Conservation (phyloP, 2,797 vertebrate species). For the Oreortyx pictus region DNA sequence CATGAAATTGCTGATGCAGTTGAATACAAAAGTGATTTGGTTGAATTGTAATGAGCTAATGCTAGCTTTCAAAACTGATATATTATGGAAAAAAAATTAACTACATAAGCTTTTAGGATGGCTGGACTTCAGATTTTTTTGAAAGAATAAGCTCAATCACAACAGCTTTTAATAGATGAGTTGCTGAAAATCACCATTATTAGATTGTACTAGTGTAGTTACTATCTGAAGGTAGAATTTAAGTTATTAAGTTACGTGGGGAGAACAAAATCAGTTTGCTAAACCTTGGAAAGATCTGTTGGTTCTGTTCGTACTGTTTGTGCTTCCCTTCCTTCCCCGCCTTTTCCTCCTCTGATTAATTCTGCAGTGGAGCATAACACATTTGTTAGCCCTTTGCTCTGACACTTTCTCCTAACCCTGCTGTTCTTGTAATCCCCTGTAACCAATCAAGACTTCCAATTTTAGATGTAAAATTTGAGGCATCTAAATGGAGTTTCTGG, state of each 20-base stretch:
- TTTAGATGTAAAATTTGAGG: not conserved
- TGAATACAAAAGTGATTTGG: not conserved
- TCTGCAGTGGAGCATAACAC: not conserved
- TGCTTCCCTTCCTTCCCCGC: not conserved
- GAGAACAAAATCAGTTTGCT: not conserved
- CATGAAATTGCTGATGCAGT: not conserved
- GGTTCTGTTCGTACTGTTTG: no score
- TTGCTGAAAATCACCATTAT: not conserved
- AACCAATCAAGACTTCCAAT: not conserved
- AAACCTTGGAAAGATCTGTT: not conserved
- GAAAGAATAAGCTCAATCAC: not conserved
- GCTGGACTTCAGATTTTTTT: not conserved
- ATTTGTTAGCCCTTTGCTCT: not conserved
- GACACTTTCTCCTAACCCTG: not conserved
- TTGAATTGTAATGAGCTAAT: not conserved
- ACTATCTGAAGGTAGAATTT: not conserved
- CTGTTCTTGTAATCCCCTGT: not conserved
- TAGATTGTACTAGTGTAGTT: not conserved
- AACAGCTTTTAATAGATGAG: not conserved
- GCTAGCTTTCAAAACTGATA: not conserved
- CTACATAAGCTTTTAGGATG: not conserved
- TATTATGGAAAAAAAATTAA: not conserved
- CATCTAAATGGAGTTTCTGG: not conserved
- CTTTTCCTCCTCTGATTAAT: not conserved
- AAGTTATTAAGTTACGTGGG: not conserved